These are phyloP conservation scores for Acipenser ruthenus DNA, from an alignment of 2,797 vertebrate genomes.

Conservation along the genomic window DNA sequence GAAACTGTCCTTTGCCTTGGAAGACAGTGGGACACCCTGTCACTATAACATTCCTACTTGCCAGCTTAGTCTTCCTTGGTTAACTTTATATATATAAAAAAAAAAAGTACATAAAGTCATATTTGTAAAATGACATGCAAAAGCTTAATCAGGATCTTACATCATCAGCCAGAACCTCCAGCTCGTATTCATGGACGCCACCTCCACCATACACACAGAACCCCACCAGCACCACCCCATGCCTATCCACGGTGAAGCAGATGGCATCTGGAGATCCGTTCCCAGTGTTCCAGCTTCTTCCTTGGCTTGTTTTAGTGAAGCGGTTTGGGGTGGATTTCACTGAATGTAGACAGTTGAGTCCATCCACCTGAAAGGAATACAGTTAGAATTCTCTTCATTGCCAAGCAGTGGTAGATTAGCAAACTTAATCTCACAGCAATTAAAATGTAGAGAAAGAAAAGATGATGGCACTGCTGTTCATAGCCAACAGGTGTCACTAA, in stretches of 20 bases:
- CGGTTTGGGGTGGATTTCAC: constrained; percentile 92
- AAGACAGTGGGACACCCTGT: too few relatives aligned
- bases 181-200: constrained; percentile 94
- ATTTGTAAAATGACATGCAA: too few relatives aligned
- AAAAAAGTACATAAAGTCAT: too few relatives aligned
- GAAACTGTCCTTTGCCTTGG: too few relatives aligned
- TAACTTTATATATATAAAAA: too few relatives aligned
- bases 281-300: constrained; percentile 97
- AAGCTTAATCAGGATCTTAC: constrained; percentile 56
- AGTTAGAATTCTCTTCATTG: neutral
- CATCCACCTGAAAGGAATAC: constrained; percentile 69
- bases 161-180: constrained; percentile 94
- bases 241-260: constrained; percentile 92
- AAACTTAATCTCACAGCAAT: neutral
- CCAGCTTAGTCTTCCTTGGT: too few relatives aligned
- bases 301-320: constrained; percentile 97
- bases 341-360: constrained; percentile 89
- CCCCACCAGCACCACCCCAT: constrained; percentile 89
- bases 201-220: constrained; percentile 97
- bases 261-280: constrained; percentile 98
- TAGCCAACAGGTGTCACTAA: constrained; percentile 17
- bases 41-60: too few relatives aligned
- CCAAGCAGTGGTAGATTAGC: neutral
- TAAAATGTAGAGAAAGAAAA: neutral
- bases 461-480: neutral